Conservation (phyloP, 2,888 invertebrate genomes). For the Microplitis deprimator region DNA sequence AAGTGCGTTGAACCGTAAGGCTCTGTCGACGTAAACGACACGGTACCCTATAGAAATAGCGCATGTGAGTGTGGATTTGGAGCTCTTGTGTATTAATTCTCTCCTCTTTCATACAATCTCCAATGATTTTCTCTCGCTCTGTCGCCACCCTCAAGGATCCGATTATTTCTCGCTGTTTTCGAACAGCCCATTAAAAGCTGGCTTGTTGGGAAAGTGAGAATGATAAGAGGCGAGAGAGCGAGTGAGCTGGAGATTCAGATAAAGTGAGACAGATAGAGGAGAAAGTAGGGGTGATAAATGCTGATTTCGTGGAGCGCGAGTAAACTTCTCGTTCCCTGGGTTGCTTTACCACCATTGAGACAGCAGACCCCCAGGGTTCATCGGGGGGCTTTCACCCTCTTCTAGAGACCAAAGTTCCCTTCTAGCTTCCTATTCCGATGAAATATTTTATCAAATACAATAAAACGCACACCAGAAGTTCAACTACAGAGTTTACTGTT, state of each 20-base stretch:
- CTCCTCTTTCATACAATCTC: slow-evolving; percentile 36
- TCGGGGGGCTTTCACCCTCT: not conserved
- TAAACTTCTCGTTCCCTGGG: slow-evolving; percentile 27
- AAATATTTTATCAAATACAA: slow-evolving; percentile 43
- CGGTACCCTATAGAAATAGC: slow-evolving; percentile 40
- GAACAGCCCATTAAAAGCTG: slow-evolving; percentile 66
- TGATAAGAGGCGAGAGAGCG: not conserved
- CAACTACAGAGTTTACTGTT: slow-evolving; percentile 21
- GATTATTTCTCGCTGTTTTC: slow-evolving; percentile 68
- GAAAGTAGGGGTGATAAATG: slow-evolving; percentile 60
- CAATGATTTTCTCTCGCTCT: slow-evolving; percentile 49
- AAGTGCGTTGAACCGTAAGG: slow-evolving; percentile 65
- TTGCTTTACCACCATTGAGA: not conserved
- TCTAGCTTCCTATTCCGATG: slow-evolving; percentile 37
- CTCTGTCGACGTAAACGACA: slow-evolving; percentile 58
- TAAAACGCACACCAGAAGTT: slow-evolving; percentile 33
- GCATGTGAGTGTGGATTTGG: slow-evolving; percentile 3
- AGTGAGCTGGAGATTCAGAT: not conserved
- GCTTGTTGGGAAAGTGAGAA: slow-evolving; percentile 53
- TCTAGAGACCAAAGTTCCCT: slow-evolving; percentile 15
- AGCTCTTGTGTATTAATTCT: slow-evolving; percentile 43
- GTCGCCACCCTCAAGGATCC: slow-evolving; percentile 38
- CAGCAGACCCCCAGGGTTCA: slow-evolving; percentile 2
- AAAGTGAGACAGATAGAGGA: slow-evolving; percentile 23
- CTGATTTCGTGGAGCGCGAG: slow-evolving; percentile 59